phyloP scores from a whole-genome alignment of 2,113 vertebrate genomes.

The Anoura caudifer region DNA sequence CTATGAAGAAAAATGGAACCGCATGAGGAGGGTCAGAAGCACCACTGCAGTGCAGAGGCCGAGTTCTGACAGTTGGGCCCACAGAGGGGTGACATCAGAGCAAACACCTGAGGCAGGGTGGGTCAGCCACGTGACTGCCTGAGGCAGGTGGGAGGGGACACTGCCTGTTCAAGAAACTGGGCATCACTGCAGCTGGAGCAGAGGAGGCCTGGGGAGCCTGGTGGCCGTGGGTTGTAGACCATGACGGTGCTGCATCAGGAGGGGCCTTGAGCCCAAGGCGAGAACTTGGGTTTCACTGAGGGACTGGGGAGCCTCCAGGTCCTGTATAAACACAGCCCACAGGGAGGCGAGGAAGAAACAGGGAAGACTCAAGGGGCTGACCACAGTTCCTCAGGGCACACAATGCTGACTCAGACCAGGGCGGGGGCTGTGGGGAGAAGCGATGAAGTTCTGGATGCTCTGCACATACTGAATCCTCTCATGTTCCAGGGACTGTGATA shows the following conservation, averaged over 20 bases:
- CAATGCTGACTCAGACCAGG: background rate
- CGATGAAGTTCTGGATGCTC: background rate
- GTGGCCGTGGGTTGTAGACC: background rate
- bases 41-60: no score
- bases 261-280: background rate
- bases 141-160: no score
- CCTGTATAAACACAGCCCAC: background rate
- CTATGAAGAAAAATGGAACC: background rate
- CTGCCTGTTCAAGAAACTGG: background rate
- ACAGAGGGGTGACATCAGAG: background rate
- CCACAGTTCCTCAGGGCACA: background rate
- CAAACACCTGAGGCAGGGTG: background rate
- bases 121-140: rapidly evolving
- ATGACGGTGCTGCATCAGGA: no score
- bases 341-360: background rate
- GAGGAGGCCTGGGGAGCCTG: background rate
- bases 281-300: background rate
- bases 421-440: background rate
- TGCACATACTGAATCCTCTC: background rate
- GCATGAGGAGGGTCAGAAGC: rapidly evolving
- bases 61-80: background rate
- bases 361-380: background rate
- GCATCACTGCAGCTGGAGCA: background rate
- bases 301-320: background rate
- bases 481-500: background rate